Evolutionary conservation across 2,113 vertebrate genomes (phyloP).

Genomic region (Phycodurus eques): DNA sequence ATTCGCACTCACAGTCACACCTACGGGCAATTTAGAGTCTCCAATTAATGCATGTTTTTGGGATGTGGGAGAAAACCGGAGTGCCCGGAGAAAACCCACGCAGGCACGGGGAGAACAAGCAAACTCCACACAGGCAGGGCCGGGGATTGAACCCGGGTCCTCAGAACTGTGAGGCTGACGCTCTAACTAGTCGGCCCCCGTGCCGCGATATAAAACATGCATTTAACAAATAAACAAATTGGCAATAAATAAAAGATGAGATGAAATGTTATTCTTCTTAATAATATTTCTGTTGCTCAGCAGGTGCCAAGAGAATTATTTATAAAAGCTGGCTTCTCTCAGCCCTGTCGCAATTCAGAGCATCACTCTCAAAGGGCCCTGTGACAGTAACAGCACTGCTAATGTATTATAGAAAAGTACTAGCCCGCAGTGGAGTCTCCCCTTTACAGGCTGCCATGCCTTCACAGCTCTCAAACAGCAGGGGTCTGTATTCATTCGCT

Average conservation of each 20-base stretch:
- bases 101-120: too few relatives aligned
- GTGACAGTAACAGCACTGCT: slow-evolving; percentile 51
- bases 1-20: too few relatives aligned
- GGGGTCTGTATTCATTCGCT: slow-evolving; percentile 9
- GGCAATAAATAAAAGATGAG: slow-evolving; percentile 5
- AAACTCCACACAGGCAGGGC: too few relatives aligned
- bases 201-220: not conserved
- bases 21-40: too few relatives aligned
- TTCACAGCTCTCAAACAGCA: slow-evolving; percentile 30
- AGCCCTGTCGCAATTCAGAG: slow-evolving; percentile 33
- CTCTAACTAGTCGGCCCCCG: too few relatives aligned
- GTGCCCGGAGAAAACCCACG: too few relatives aligned
- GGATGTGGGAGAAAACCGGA: too few relatives aligned
- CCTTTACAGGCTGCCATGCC: slow-evolving; percentile 26
- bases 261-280: not conserved
- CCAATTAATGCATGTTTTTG: too few relatives aligned
- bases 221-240: slow-evolving; percentile 6
- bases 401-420: slow-evolving; percentile 53
- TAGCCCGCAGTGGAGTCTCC: slow-evolving; percentile 31
- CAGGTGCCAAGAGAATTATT: slow-evolving; percentile 41
- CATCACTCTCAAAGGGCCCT: slow-evolving; percentile 49
- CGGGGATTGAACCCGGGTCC: too few relatives aligned
- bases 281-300: slow-evolving; percentile 19
- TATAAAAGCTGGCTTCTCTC: slow-evolving; percentile 34
- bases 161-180: too few relatives aligned